Evolutionary conservation across 1,140 invertebrate species (phyloP).

Genomic region (Formica exsecta): DNA sequence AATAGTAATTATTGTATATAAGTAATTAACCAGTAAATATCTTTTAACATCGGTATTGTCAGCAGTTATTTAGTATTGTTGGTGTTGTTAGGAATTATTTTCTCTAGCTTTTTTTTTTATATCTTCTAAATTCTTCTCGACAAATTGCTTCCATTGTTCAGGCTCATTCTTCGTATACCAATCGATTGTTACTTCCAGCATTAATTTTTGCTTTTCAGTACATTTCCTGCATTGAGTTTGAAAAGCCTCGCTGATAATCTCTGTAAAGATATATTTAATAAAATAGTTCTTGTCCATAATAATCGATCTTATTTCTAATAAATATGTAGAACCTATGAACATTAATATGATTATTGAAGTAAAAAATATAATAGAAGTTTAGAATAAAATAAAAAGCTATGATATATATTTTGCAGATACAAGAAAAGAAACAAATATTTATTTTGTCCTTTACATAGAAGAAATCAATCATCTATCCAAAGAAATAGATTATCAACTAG

Average conservation of each 20-base stretch:
- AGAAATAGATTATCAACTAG: no score
- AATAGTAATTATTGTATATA: no score
- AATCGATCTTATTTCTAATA: not conserved
- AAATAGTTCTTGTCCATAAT: no score
- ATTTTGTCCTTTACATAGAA: not conserved
- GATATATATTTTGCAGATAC: not conserved
- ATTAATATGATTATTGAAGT: no score
- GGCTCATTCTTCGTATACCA: constrained; percentile 66
- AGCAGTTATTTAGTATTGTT: no score
- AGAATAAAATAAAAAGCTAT: not conserved
- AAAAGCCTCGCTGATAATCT: constrained; percentile 46
- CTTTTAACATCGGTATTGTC: no score
- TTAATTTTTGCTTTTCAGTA: constrained; percentile 41
- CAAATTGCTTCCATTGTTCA: constrained; percentile 35
- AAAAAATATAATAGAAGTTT: no score
- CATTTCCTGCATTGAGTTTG: constrained; percentile 68
- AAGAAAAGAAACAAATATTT: not conserved
- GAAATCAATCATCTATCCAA: not conserved
- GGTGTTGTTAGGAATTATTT: not conserved
- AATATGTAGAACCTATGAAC: no score
- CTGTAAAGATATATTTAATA: constrained; percentile 33
- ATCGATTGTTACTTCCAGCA: constrained; percentile 31
- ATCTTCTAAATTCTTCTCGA: not conserved
- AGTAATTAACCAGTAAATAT: no score
- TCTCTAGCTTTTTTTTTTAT: not conserved